Base-by-base conservation (phyloP, 2,888 invertebrate species). In the Pomacea canaliculata region DNA sequence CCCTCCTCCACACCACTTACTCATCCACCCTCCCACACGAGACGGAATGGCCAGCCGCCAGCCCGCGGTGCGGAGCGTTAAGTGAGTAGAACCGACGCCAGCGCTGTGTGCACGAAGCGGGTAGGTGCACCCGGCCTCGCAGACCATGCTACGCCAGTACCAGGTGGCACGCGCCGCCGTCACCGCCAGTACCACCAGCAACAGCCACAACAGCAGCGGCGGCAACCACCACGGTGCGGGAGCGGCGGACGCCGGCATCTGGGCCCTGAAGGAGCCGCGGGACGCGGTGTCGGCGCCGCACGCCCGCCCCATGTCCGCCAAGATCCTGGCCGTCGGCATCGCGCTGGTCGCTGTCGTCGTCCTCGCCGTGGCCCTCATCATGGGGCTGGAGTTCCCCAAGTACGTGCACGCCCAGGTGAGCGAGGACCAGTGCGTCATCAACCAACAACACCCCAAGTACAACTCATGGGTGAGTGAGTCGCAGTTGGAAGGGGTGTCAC, bases 361-460 rank as follows among this genome's bases (percentile, higher is more conserved):
- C 13, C 79, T 87, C 65, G 76, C 85, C 8, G 78, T 86, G 9
- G 85, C 84, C 12, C 81, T 87, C 51, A 87, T 87, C 75, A 84
- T 87, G 77, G 87, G 87, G 0, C 76, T 87, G 56, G 83, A 86
- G 79, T 87, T 87, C 76, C 87, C 87, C 27, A 80, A 81, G 59
- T 84, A 84, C 78, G 84, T 86, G 37, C 78, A 80, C n/a, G 70
- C 79, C 59, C 83, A 84, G 77, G 82, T 83, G 65, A 72, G 79
- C 3, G 81, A 82, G 9, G 83, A 81, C 71, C 80, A 83, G 79
- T 87, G 87, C 69, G 82, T 86, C n/a, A 69, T 84, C 13, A 73
- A 79, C 68, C 65, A 77, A 7, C 73, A 79, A 7, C 85, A 85
- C 71, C 48, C 60, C 16, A 78, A 82, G 48, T 86, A 80, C 77